A percentile compares a stretch with the other conserved stretches of the same genome.
phyloP scores from a whole-genome alignment of 1,140 invertebrate genomes.

The Carposina sasakii region DNA sequence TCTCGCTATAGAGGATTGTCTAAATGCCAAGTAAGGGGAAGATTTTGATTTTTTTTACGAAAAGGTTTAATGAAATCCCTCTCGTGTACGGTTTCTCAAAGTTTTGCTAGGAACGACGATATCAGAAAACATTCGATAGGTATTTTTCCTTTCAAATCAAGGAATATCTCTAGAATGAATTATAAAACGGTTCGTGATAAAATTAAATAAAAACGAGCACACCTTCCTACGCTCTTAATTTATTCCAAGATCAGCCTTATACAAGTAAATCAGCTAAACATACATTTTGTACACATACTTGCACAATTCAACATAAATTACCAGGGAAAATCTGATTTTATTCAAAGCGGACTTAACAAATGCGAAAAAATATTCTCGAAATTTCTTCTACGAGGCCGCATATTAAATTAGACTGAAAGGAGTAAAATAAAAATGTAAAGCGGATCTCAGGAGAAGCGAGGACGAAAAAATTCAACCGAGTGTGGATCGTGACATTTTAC shows the following conservation, averaged over 20 bases:
- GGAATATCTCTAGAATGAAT: too few relatives aligned
- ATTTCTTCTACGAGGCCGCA: constrained; percentile 43
- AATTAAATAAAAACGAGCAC: neutral
- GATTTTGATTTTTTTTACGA: constrained; percentile 47
- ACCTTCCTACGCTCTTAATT: too few relatives aligned
- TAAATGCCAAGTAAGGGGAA: constrained; percentile 51
- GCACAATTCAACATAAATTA: constrained; percentile 24
- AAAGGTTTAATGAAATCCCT: constrained; percentile 51
- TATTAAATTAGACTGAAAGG: constrained; percentile 54
- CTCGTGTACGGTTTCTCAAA: too few relatives aligned
- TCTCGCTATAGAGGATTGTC: constrained; percentile 53
- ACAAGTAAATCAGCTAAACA: too few relatives aligned
- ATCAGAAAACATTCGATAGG: too few relatives aligned
- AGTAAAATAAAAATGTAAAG: constrained; percentile 50
- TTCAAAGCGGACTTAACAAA: constrained; percentile 37
- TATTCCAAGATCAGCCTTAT: too few relatives aligned
- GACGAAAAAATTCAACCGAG: constrained; percentile 29
- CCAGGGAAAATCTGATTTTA: constrained; percentile 31
- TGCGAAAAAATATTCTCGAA: constrained; percentile 40
- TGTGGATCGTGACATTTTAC: constrained; percentile 21
- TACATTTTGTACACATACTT: too few relatives aligned
- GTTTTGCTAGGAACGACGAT: too few relatives aligned
- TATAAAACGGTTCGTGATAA: too few relatives aligned
- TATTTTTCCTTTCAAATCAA: too few relatives aligned
- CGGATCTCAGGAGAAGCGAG: constrained; percentile 31